Base-by-base conservation (phyloP, 2,888 invertebrate genomes). In the Alviniconcha strummeri region DNA sequence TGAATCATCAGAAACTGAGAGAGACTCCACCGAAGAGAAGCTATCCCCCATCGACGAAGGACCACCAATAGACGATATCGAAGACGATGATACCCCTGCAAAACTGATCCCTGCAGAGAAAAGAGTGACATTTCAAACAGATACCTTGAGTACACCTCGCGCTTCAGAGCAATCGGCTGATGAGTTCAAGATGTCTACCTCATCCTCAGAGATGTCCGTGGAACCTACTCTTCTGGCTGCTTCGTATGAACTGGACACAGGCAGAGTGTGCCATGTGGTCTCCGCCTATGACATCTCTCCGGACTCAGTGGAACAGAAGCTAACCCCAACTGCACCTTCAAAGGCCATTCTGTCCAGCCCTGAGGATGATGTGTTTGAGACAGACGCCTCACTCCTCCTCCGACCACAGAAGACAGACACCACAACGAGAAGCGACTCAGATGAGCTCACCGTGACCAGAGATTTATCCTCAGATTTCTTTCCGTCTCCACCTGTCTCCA, bases 191-290 rank as follows among this genome's bases (percentile, higher is more conserved):
- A 92, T 92, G 67, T 93, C 93, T 52, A 92, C 93, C 13, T 93
- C 97, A 9, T 93, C 97, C 69, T 98, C 98, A 64, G 98, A 98
- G 93, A 95, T 96, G 56, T 98, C 98, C 0, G 98, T 98, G 79
- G 93, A 93, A 85, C 93, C 93, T 94, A 99, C 98, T 2, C 94
- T 99, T 11, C 96, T 99, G 13, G 97, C 98, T 17, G 98, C 98
- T 4, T 96, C 97, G 11, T 96, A 96, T 91, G 97, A 97, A 93
- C 94, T 96, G 80, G 94, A 94, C 83, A 91, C 92, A 74, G 94
- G 94, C 52, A 90, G 91, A 82, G 93, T 96, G 54, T 92, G 92
- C n/a, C 90, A 91, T 86, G 91, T 93, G 8, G 93, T 93, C 6
- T 89, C 93, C n/a, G 88, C 91, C 11, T 92, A 90, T 88, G 93